Base-by-base conservation (phyloP, 2,888 invertebrate genomes). In the Nemurella pictetii region DNA sequence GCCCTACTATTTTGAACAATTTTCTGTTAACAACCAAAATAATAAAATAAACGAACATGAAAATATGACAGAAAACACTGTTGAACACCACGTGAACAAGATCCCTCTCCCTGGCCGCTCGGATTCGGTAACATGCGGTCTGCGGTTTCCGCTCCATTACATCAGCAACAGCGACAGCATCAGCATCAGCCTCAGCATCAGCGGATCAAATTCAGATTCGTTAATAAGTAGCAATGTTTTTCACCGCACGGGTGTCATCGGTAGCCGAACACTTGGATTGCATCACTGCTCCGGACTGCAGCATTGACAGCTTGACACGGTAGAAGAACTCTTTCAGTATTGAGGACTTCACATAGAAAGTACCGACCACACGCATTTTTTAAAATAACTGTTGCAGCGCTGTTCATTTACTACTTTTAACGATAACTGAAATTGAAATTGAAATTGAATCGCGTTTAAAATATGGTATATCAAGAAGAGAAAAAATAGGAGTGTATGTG, bases 11-110 rank as follows among this genome's bases (percentile, higher is more conserved):
- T 20, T 81, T 35, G 32, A 12, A 81, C 32, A 30, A 30, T 27
- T 81, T 81, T 81, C 20, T 26, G 80, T 81, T 81, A 81, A 32
- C 32, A 32, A 15, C 26, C 3, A 28, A 78, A 25, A 30, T 27
- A 78, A 78, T 78, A 78, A 78, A 55, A 78, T 5, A 78, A 78
- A 78, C 27, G 27, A 30, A 78, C 29, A 78, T 30, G 20, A 78
- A 30, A 30, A 78, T 78, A 78, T 30, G 20, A 77, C 20, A 77
- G n/a, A 75, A 75, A 75, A 5, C 29, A 28, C 29, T 9, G 20
- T 5, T 78, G 20, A 55, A 20, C 55, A 20, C 9, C 29, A n/a
- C 30, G 29, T 78, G 20, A 55, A 20, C 55, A 20, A 55, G 9
- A 15, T 55, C 55, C 55, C 55, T 12, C 20, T 55, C 55, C 55